These are phyloP conservation scores for Microplitis demolitor DNA, from an alignment of 1,140 invertebrate species.

Conservation along the genomic window DNA sequence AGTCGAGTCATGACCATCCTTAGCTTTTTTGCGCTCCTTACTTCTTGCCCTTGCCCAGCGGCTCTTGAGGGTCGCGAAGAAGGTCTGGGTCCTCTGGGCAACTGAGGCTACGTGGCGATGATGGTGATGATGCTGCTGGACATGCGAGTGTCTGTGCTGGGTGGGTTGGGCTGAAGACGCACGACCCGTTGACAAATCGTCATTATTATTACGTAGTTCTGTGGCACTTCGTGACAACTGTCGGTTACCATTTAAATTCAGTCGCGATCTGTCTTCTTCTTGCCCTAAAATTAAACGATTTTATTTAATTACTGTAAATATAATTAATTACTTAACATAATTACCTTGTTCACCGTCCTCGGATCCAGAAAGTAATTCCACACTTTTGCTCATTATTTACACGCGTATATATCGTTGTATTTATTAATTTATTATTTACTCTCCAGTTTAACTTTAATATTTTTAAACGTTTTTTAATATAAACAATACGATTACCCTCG, in stretches of 20 bases:
- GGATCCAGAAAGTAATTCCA: slow-evolving; percentile 51
- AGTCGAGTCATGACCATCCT: slow-evolving; percentile 47
- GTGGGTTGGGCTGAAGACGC: slow-evolving; percentile 18
- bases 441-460: background rate
- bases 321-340: slow-evolving; percentile 2
- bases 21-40: slow-evolving; percentile 63
- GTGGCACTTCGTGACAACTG: slow-evolving; percentile 58
- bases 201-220: slow-evolving; percentile 48
- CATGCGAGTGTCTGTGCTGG: slow-evolving; percentile 26
- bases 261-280: slow-evolving; percentile 41
- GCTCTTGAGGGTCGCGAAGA: slow-evolving; percentile 72
- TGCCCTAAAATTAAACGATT: slow-evolving; percentile 28
- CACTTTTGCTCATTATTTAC: slow-evolving; percentile 52
- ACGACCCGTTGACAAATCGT: slow-evolving; percentile 34
- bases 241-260: slow-evolving; percentile 52
- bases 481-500: slow-evolving; percentile 37
- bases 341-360: slow-evolving; percentile 52
- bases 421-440: background rate
- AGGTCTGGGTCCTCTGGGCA: slow-evolving; percentile 72
- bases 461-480: slow-evolving; percentile 51
- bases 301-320: background rate
- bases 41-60: slow-evolving; percentile 69
- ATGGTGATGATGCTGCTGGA: slow-evolving; percentile 48
- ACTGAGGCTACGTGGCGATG: slow-evolving; percentile 61
- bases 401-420: too few relatives aligned